phyloP scores from a whole-genome alignment of 2,797 vertebrate species.

The Arctocebus calabarensis region DNA sequence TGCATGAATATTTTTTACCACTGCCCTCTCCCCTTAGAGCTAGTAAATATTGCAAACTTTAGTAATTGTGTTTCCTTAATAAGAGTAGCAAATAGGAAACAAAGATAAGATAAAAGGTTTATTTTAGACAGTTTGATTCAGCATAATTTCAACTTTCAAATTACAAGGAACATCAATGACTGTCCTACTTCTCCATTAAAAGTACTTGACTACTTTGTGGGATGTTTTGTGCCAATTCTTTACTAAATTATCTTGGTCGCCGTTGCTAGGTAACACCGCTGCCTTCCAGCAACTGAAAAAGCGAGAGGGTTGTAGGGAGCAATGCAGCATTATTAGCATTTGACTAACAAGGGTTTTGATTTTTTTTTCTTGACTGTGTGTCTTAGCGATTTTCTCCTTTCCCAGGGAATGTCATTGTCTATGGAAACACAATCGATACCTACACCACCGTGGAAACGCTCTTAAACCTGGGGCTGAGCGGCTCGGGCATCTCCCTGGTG shows the following conservation, averaged over 20 bases:
- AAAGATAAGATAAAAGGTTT: constrained; percentile 76
- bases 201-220: constrained; percentile 89
- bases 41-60: constrained; percentile 58
- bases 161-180: constrained; percentile 82
- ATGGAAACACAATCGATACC: constrained; percentile 92
- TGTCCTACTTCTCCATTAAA: constrained; percentile 85
- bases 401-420: constrained; percentile 93
- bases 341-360: constrained; percentile 84
- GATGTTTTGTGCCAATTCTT: constrained; percentile 88
- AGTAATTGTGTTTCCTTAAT: not conserved
- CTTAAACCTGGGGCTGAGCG: constrained; percentile 90
- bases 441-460: constrained; percentile 92
- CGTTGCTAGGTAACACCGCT: constrained; percentile 90
- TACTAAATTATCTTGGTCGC: constrained; percentile 88
- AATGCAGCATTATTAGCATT: constrained; percentile 85
- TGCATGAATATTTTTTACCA: not conserved
- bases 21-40: constrained; percentile 33
- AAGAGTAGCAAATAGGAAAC: constrained; percentile 71
- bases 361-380: constrained; percentile 54
- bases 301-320: constrained; percentile 86
- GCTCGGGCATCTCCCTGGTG: constrained; percentile 90
- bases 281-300: constrained; percentile 88
- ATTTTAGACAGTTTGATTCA: constrained; percentile 78
- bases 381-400: constrained; percentile 73
- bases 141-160: constrained; percentile 85